Percentiles rank a stretch among this genome's conserved stretches.
phyloP scores from a whole-genome alignment of 2,888 invertebrate genomes.

The Cerceris ruficornis region DNA sequence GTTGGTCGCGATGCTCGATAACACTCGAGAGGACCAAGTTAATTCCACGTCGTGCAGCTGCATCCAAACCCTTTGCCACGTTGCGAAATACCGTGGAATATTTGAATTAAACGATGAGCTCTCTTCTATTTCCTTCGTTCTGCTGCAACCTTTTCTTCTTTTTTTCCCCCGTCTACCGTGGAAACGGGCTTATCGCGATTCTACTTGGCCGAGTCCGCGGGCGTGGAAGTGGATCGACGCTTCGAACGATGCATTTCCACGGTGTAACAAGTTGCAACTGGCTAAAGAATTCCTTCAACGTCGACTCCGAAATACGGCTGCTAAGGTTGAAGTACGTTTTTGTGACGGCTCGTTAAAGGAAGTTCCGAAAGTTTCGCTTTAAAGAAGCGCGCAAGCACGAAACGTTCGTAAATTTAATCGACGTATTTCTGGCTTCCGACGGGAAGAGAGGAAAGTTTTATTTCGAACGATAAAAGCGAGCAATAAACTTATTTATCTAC shows the following conservation, averaged over 20 bases:
- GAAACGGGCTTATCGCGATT: constrained; percentile 7
- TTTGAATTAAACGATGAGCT: constrained; percentile 48
- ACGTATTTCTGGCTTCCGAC: no score
- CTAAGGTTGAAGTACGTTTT: no score
- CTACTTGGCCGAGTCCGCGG: not conserved
- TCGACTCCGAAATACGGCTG: no score
- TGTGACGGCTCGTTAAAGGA: no score
- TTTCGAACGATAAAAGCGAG: no score
- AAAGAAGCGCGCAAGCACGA: no score
- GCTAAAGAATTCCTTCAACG: no score
- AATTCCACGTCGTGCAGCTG: constrained; percentile 53
- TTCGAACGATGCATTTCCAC: not conserved
- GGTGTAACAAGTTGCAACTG: not conserved
- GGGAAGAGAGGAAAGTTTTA: no score
- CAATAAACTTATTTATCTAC: no score
- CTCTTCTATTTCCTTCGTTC: constrained; percentile 6
- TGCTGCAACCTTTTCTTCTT: not conserved
- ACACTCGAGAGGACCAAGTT: constrained; percentile 59
- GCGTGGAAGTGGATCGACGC: not conserved
- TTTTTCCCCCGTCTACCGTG: not conserved
- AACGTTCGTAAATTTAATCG: no score
- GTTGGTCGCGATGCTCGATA: constrained; percentile 57
- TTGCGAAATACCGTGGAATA: constrained; percentile 23
- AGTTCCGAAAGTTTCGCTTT: no score
- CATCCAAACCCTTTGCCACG: constrained; percentile 19